These are phyloP conservation scores for Sturmia bella DNA, from an alignment of 2,888 invertebrate genomes.

Conservation along the genomic window DNA sequence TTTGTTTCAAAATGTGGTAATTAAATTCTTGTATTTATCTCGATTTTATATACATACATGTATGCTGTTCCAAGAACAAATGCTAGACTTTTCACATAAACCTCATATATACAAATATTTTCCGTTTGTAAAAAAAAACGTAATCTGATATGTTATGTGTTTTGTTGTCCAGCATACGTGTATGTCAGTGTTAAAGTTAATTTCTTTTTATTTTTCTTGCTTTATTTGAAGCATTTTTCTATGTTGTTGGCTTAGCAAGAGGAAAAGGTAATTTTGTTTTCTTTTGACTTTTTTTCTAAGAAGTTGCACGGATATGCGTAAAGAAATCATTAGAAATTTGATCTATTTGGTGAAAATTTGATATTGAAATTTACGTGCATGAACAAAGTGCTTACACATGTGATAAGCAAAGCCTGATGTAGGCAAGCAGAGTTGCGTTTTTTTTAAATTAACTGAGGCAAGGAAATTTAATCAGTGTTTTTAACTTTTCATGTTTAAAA, in stretches of 20 bases:
- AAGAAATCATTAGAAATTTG: conserved; percentile 36
- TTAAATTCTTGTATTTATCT: conserved; percentile 25
- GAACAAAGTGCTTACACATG: too few species aligned
- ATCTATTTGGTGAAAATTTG: conserved; percentile 39
- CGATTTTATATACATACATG: conserved; percentile 21
- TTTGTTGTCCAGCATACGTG: not conserved
- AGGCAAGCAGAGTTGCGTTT: too few species aligned
- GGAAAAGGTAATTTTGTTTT: conserved; percentile 17
- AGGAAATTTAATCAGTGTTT: too few species aligned
- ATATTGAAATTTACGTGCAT: conserved; percentile 54
- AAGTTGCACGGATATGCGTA: conserved; percentile 58
- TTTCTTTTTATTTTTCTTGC: conserved; percentile 31
- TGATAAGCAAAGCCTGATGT: too few species aligned
- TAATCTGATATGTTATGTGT: conserved; percentile 54
- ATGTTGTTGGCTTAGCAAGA: conserved; percentile 1
- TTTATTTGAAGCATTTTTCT: not conserved
- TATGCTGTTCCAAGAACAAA: conserved; percentile 51
- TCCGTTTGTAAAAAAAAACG: conserved; percentile 2
- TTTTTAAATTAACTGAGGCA: too few species aligned
- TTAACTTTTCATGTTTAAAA: too few species aligned
- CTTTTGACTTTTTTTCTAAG: conserved; percentile 36
- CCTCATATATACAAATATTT: conserved; percentile 52
- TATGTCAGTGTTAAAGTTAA: conserved; percentile 57
- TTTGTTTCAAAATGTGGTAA: not conserved
- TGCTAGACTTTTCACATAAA: conserved; percentile 57